Base-by-base conservation (phyloP, 2,888 invertebrate genomes). In the Chaetoderma sp. region DNA sequence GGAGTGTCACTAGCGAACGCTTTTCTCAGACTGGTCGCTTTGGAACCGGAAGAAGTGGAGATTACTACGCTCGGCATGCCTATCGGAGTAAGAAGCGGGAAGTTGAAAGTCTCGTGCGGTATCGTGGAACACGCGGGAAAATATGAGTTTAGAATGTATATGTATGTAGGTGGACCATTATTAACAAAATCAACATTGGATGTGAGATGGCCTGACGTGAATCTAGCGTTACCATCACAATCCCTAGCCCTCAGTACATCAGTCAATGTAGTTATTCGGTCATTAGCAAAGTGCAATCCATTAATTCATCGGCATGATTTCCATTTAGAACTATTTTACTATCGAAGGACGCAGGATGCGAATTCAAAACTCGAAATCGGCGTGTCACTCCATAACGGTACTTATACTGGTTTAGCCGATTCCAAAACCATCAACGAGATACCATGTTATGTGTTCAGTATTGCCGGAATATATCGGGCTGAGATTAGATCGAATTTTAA, bases 111-210 rank as follows among this genome's bases (percentile, higher is more conserved):
- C 13, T 60, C 72, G 0, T 84, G 84, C 68, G 83, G 84, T 1
- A 67, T 78, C 23, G 68, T 84, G 23, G 83, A 83, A 67, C 72
- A 76, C 36, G 80, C 82, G 3, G 82, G 81, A 4, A 56, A 71
- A 44, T 79, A 77, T 70, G 69, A 74, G 6, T 75, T 82, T 58
- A 74, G 76, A 47, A 72, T 82, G 74, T 77, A 71, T 60, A 74
- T 76, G 67, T 71, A 75, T 36, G 67, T 62, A n/a, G 75, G 74
- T 39, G 80, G 82, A 8, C 72, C 69, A 1, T 62, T 79, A 6
- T 66, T 82, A 30, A 61, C 69, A 4, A 69, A 75, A 27, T 64
- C 71, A 5, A 56, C 47, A 21, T 71, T 81, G 13, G 65, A 70
- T 16, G 80, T 80, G 13, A 59, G 65, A 2, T 82, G 82, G 82